phyloP scores from a whole-genome alignment of 1,140 invertebrate genomes.

The Portunus trituberculatus region DNA sequence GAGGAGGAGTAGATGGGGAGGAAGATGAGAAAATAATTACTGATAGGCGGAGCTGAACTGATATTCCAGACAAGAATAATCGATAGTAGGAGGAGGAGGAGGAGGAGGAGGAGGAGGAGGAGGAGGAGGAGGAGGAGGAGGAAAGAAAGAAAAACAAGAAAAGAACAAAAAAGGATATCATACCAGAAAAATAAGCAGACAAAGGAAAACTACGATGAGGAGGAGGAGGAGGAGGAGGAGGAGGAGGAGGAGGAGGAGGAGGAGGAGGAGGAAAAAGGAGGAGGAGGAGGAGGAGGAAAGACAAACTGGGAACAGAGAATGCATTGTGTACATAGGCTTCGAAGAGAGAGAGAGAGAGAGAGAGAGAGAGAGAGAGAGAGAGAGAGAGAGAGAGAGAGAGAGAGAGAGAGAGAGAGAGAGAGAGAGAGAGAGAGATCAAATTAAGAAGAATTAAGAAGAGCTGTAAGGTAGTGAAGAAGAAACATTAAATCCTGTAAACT shows the following conservation, averaged over 20 bases:
- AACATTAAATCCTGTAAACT: too few relatives aligned
- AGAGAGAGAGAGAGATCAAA: not conserved
- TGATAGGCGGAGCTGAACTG: not conserved
- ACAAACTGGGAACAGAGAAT: not conserved
- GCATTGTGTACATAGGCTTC: not conserved
- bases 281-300: constrained; percentile 17
- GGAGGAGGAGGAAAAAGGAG: not conserved
- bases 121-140: constrained; percentile 16
- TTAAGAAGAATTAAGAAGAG: not conserved
- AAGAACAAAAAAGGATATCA: not conserved
- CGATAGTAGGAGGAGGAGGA: not conserved
- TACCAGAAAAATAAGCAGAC: not conserved
- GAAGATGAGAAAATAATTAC: constrained; percentile 13
- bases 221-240: not conserved
- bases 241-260: constrained; percentile 17
- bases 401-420: constrained; percentile 21
- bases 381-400: not conserved
- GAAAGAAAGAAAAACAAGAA: not conserved
- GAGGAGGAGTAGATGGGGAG: not conserved
- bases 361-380: not conserved
- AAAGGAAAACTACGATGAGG: not conserved
- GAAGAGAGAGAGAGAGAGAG: not conserved
- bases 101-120: not conserved
- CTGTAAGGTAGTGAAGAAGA: not conserved
- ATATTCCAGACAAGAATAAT: not conserved